Evolutionary conservation across 1,140 invertebrate species (phyloP).

Genomic region (Caenorhabditis tropicalis): DNA sequence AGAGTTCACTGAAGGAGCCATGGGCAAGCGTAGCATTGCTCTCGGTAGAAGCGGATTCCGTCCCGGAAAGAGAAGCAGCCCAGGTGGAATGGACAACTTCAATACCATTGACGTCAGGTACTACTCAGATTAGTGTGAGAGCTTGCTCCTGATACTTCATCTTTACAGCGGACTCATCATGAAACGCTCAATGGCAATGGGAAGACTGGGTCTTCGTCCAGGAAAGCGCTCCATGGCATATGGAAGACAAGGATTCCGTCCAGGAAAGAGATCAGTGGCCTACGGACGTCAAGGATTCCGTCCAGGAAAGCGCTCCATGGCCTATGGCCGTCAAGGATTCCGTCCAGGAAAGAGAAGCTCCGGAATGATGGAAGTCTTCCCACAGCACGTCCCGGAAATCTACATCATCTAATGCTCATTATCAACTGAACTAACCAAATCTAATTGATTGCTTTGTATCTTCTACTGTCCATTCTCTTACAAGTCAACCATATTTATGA

Average conservation of each 20-base stretch:
- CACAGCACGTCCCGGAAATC: neutral
- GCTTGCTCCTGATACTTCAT: neutral
- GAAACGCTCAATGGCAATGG: slow-evolving; percentile 55
- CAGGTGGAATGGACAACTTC: slow-evolving; percentile 38
- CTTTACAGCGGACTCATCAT: slow-evolving; percentile 17
- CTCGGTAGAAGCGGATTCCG: slow-evolving; percentile 54
- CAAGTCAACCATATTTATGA: neutral
- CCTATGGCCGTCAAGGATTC: slow-evolving; percentile 54
- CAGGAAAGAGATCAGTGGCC: slow-evolving; percentile 53
- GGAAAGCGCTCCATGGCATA: slow-evolving; percentile 55
- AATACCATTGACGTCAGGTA: slow-evolving; percentile 20
- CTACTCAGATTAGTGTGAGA: neutral
- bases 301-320: slow-evolving; percentile 55
- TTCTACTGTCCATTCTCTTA: no score
- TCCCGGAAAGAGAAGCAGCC: slow-evolving; percentile 47
- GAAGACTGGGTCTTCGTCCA: slow-evolving; percentile 52
- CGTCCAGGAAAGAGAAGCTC: slow-evolving; percentile 56
- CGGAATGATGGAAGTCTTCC: neutral
- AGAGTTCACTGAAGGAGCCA: slow-evolving; percentile 41
- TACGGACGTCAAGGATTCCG: slow-evolving; percentile 54
- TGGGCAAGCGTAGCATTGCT: slow-evolving; percentile 52
- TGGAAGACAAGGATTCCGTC: slow-evolving; percentile 53
- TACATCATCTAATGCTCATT: neutral
- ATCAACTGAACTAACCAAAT: no score
- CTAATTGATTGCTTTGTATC: neutral